Percentiles rank a stretch among this genome's conserved stretches.
Evolutionary conservation across 2,888 invertebrate species (phyloP).

Genomic region (Anoncus sp.): DNA sequence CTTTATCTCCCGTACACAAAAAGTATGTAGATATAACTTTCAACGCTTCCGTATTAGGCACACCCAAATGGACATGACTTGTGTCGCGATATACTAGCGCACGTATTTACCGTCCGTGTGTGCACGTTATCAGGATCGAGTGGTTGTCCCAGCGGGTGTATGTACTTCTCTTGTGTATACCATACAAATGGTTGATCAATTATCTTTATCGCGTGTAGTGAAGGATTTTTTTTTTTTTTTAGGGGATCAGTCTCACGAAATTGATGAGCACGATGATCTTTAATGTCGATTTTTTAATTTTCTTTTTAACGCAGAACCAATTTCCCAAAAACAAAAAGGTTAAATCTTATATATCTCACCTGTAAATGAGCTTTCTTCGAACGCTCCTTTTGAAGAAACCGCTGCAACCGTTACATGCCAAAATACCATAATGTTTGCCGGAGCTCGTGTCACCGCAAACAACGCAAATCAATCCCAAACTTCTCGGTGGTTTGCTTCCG

Average conservation of each 20-base stretch:
- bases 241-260: not conserved
- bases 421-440: slow-evolving; percentile 98
- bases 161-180: slow-evolving; percentile 23
- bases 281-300: no score
- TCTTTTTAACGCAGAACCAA: no score
- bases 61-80: slow-evolving; percentile 53
- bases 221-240: not conserved
- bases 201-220: slow-evolving; percentile 2
- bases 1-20: slow-evolving; percentile 17
- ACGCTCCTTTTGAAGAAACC: slow-evolving; percentile 99
- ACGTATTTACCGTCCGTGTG: slow-evolving; percentile 8
- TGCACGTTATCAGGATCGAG: slow-evolving; percentile 22
- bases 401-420: slow-evolving; percentile 99
- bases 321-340: no score
- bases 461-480: slow-evolving; percentile 94
- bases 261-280: not conserved
- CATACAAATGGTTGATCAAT: slow-evolving; percentile 60
- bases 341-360: slow-evolving; percentile 85
- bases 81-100: slow-evolving; percentile 33
- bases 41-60: slow-evolving; percentile 62
- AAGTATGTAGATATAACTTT: slow-evolving; percentile 63
- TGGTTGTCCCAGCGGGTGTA: slow-evolving; percentile 42
- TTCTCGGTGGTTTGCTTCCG: slow-evolving; percentile 82
- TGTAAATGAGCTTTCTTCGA: slow-evolving; percentile 97
- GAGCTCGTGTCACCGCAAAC: slow-evolving; percentile 99